Evolutionary conservation across 2,797 vertebrate genomes (phyloP), one percentile per base, ranked within the genome.

Genomic region (Bucorvus abyssinicus): DNA sequence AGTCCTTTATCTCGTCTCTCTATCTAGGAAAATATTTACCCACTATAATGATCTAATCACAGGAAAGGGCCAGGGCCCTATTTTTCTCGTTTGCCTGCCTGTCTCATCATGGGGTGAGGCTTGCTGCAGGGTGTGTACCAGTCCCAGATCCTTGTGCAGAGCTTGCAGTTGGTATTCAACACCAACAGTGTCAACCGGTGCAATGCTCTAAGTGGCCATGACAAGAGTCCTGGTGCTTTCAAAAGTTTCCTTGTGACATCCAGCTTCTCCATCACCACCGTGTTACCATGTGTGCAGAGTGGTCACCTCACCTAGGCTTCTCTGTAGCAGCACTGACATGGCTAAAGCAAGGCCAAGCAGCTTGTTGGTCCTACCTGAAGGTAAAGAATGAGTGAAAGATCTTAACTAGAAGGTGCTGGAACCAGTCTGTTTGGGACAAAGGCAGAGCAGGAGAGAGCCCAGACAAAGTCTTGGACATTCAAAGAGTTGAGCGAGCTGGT

Each of bases 21-120:
- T 95, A 94, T 94, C 96, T 96, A 91, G 93, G 83, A 96, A 96
- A 97, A 96, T 94, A 96, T 96, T 97, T 94, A 88, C 95, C 76
- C 63, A 76, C 82, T 93, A 69, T 40, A 83, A 95, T 94, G 94
- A 94, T 78, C 87, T 96, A 94, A 96, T 88, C 89, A 55, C 94
- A 94, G 85, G 79, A 96, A 94, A 74, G 63, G 95, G 85, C 91
- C 87, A 89, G 83, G 77, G 77, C 83, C 87, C 74, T 90, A 84
- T 90, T 91, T 93, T 93, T 86, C 91, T 86, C 10, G 0, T 76
- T 92, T 91, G 69, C 77, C 65, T 92, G 87, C 67, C 78, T 95
- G 85, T 79, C 91, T 97, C 95, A 88, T 87, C 17, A 0, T 32
- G 89, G 85, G 84, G 93, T 85, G 91, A 93, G 92, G 91, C 82